A percentile compares a stretch with the other conserved stretches of the same genome.
phyloP scores from a whole-genome alignment of 1,140 invertebrate genomes.

The Ctenoplectra terminalis region DNA sequence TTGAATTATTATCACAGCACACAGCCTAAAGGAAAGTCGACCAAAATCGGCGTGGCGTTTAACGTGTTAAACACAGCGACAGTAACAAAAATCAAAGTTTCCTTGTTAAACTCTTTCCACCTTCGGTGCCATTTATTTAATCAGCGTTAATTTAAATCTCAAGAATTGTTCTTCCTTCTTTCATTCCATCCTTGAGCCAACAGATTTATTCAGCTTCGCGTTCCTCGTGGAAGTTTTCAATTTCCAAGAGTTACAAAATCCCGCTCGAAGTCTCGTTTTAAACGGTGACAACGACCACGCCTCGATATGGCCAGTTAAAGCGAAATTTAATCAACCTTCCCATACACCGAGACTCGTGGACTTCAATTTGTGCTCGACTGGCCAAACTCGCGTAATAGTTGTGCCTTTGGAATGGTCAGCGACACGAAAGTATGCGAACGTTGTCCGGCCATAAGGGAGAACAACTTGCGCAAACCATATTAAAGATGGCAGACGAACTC shows the following conservation, averaged over 20 bases:
- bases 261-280: no score
- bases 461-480: background rate
- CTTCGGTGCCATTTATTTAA: no score
- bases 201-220: no score
- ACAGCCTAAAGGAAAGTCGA: no score
- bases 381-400: background rate
- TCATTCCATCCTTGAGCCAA: no score
- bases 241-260: background rate
- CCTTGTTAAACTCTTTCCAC: background rate
- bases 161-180: background rate
- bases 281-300: no score
- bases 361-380: background rate
- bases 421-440: background rate
- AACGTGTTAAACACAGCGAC: no score
- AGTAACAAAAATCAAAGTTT: background rate
- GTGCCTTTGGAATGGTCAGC: background rate
- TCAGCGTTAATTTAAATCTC: background rate
- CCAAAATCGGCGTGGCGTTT: no score
- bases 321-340: constrained; percentile 38
- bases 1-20: no score
- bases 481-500: background rate
- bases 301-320: no score
- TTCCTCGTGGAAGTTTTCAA: background rate
- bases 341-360: no score
- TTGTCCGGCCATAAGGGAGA: no score